Base-by-base conservation (phyloP, 2,797 vertebrate species). In the Aplochiton taeniatus region DNA sequence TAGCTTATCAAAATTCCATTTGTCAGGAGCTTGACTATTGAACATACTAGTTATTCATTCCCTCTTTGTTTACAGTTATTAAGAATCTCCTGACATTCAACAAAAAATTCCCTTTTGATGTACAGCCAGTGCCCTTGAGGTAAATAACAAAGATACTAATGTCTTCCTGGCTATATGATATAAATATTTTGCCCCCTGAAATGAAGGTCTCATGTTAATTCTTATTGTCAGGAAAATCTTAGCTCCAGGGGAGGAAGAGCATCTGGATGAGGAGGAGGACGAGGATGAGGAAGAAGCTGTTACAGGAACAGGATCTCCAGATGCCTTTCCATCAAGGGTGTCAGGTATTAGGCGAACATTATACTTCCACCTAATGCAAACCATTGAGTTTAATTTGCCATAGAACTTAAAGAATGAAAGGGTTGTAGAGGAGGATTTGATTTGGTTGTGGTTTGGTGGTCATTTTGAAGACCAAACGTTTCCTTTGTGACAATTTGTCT, bases 31-130 rank as follows among this genome's bases (percentile, higher is more conserved):
- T 10, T 45, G 42, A 11, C 17, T 45, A 41, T 53, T 11, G 8
- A 31, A 17, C 47, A 9, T 67, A 41, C 49, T 61, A 13, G 52
- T 41, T 3, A 11, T 46, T 44, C 63, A 41, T 60, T 52, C 53
- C 67, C 8, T 53, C 18, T 60, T 45, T 83, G 4, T 82, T 83
- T 80, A 75, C 84, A 99, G 96, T 99, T 72, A 91, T 99, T 83
- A 94, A 94, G 89, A 98, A 96, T 85, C 91, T 99, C 70, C 93
- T 97, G 81, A 97, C 94, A 13, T 97, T 93, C 89, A 97, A 97
- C 92, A 98, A 98, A 91, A 95, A 95, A 75, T 99, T 99, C 68
- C 97, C 97, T 55, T 99, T 97, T 83, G 94, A 98, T 77, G 97
- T 99, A 77, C 96, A 99, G 82, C 97, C 97, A 41, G 95, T 98